These are phyloP conservation scores for Hylaeus volcanicus DNA, from an alignment of 1,140 invertebrate species.

Conservation along the genomic window DNA sequence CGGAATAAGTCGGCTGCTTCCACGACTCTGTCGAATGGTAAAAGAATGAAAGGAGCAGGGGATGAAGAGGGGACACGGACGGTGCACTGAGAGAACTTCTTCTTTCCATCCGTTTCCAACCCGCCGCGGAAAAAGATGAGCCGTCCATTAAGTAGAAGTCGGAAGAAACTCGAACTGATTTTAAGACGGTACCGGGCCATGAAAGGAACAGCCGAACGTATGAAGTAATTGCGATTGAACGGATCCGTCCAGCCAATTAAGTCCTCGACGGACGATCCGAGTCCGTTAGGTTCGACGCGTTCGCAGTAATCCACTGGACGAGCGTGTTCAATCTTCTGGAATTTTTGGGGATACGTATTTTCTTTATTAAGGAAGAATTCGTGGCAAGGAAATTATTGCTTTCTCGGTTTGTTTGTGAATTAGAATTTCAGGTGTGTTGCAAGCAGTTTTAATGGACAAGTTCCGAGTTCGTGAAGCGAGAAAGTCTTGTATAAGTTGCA, in stretches of 20 bases:
- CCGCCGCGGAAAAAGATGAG: conserved; percentile 33
- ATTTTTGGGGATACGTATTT: too few species aligned
- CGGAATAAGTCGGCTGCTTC: conserved; percentile 53
- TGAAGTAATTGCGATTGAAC: conserved; percentile 34
- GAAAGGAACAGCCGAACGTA: conserved; percentile 30
- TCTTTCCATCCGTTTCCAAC: not conserved
- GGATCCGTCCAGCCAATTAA: conserved; percentile 19
- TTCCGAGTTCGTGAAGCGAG: too few species aligned
- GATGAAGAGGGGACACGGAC: not conserved
- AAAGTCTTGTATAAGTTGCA: too few species aligned
- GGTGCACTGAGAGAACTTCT: conserved; percentile 29
- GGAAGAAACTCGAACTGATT: conserved; percentile 41
- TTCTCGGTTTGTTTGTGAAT: too few species aligned
- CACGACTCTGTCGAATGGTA: conserved; percentile 53
- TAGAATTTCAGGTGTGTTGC: too few species aligned
- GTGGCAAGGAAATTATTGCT: too few species aligned
- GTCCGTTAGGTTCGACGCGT: too few species aligned
- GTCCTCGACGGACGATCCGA: not conserved
- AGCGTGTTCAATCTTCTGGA: too few species aligned
- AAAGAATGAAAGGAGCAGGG: conserved; percentile 29
- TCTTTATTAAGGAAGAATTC: too few species aligned
- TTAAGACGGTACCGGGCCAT: conserved; percentile 12
- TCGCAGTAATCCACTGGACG: too few species aligned
- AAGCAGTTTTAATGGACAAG: too few species aligned
- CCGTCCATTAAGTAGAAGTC: conserved; percentile 49